Evolutionary conservation across 1,140 invertebrate species (phyloP), one percentile per base, ranked within the genome.

Genomic region (Centruroides sculpturatus): DNA sequence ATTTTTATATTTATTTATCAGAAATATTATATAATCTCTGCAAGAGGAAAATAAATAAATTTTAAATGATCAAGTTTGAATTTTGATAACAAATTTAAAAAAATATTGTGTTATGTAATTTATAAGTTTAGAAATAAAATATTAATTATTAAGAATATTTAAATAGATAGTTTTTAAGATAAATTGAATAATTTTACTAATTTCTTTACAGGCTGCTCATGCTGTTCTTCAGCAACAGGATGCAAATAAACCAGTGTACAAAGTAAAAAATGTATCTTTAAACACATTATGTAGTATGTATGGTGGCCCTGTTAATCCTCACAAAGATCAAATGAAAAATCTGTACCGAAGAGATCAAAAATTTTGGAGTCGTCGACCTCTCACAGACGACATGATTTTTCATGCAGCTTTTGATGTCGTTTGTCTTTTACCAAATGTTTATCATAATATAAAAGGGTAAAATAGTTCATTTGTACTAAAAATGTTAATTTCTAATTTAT

Each of bases 181-280:
- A 41, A 41, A 41, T 41, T 6, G 8, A 41, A 5, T 0, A 41
- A 41, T 41, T 41, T 41, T 6, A 41, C 5, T 41, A 41, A 6
- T 58, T 54, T 47, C 7, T 59, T 54, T 76, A 56, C 68, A 86
- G 82, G 85, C 90, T 41, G 93, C 92, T 13, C 89, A 97, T 76
- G 86, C 91, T 53, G 85, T 97, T 7, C 73, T 97, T 56, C 88
- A 94, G 71, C 85, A 86, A 71, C 90, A 95, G 76, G 86, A 93
- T 68, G 88, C 86, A 61, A 84, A 85, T 54, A 87, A 90, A 67
- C 89, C 93, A 35, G 89, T 94, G 47, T 89, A 92, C 69, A 93
- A 94, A 80, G 87, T 91, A 11, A 94, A 94, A 75, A 89, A 91
- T 71, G 82, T 91, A 13, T 91, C 88, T 68, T 75, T 95, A 5